These are phyloP conservation scores for Thera obeliscata DNA, from an alignment of 2,888 invertebrate species.

Conservation along the genomic window DNA sequence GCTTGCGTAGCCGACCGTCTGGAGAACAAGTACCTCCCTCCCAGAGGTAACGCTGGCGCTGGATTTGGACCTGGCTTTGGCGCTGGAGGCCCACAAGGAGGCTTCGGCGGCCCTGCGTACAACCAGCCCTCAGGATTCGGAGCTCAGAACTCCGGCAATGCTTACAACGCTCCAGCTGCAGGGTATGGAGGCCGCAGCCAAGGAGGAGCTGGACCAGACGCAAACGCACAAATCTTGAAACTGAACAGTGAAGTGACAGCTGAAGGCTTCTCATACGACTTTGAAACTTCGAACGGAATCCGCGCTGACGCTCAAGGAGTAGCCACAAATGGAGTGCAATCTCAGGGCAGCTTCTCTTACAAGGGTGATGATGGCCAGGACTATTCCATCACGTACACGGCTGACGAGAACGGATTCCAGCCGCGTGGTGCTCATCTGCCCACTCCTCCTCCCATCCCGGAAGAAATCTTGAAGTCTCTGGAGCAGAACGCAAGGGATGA, in stretches of 20 bases:
- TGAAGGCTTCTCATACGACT: conserved; percentile 77
- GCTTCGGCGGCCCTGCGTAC: conserved; percentile 44
- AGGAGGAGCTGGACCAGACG: conserved; percentile 60
- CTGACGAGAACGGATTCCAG: conserved; percentile 79
- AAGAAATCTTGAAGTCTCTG: conserved; percentile 76
- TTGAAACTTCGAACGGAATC: conserved; percentile 80
- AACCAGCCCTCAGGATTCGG: conserved; percentile 39
- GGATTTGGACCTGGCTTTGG: conserved; percentile 65
- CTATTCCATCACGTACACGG: conserved; percentile 79
- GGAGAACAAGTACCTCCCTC: conserved; percentile 80
- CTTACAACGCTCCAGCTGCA: conserved; percentile 53
- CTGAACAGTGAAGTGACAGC: conserved; percentile 76
- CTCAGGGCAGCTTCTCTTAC: conserved; percentile 78
- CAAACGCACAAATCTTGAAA: conserved; percentile 71
- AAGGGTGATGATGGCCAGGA: conserved; percentile 81
- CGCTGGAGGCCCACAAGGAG: conserved; percentile 41
- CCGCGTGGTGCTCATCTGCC: conserved; percentile 79
- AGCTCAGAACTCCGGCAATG: conserved; percentile 48
- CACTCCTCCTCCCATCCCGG: conserved; percentile 79
- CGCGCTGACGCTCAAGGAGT: conserved; percentile 77
- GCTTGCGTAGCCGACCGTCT: conserved; percentile 77
- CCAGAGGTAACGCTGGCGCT: conserved; percentile 73
- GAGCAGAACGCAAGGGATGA: conserved; percentile 81
- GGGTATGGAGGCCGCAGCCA: conserved; percentile 47
- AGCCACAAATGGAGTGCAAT: conserved; percentile 78